Evolutionary conservation across 2,888 invertebrate species (phyloP).

Genomic region (Limnephilus rhombicus): DNA sequence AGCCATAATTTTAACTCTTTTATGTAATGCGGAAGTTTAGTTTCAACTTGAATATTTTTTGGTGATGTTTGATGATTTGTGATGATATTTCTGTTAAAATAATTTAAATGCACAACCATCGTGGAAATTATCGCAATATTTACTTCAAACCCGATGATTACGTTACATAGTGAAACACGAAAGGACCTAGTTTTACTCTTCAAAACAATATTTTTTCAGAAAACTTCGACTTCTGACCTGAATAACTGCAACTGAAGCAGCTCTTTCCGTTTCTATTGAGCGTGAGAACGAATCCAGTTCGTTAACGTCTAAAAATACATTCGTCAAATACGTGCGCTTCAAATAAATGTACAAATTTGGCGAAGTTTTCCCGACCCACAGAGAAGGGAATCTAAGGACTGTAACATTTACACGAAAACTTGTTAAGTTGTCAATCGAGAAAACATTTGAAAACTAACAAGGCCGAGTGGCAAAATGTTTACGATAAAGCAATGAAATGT

Average conservation of each 20-base stretch:
- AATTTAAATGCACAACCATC: too few relatives aligned
- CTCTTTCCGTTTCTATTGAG: not conserved
- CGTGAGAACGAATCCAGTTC: not conserved
- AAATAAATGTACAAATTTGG: not conserved
- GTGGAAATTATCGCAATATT: not conserved
- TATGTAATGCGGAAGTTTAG: too few relatives aligned
- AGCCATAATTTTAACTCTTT: too few relatives aligned
- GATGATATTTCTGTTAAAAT: not conserved
- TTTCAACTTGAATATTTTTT: too few relatives aligned
- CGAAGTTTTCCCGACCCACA: not conserved
- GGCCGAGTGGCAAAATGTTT: not conserved
- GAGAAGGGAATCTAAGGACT: not conserved
- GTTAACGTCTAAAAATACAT: not conserved
- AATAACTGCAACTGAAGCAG: not conserved
- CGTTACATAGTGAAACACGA: not conserved
- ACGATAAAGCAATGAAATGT: not conserved
- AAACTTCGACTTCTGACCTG: not conserved
- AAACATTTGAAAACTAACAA: not conserved
- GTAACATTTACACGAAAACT: not conserved
- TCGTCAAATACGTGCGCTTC: not conserved
- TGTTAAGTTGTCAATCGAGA: not conserved
- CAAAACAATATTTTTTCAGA: not conserved
- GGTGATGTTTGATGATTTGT: too few relatives aligned
- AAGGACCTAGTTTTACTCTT: not conserved
- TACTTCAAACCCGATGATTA: not conserved